Evolutionary conservation across 2,888 invertebrate genomes (phyloP).

Genomic region (Slavum lentiscoides): DNA sequence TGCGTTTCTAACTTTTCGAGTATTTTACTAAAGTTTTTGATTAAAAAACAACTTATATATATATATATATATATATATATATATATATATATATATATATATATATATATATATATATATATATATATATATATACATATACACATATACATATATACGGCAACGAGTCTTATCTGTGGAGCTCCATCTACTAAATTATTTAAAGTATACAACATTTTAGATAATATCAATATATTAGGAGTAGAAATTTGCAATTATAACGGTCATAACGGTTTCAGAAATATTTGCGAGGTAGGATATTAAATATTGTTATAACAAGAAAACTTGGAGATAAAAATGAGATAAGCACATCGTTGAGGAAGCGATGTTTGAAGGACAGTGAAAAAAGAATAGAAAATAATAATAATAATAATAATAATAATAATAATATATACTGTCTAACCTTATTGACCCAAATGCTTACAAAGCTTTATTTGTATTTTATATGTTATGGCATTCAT

Average conservation of each 20-base stretch:
- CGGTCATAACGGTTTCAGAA: background rate
- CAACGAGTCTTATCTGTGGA: background rate
- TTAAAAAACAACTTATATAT: background rate
- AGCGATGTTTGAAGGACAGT: conserved; percentile 9
- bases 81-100: no score
- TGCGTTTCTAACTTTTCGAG: background rate
- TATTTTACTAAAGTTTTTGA: background rate
- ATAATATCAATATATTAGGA: conserved; percentile 2
- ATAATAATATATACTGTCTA: background rate
- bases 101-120: no score
- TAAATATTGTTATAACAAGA: background rate
- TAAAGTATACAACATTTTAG: background rate
- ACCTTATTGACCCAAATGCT: conserved; percentile 18
- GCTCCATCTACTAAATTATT: background rate
- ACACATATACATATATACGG: no score
- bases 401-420: background rate
- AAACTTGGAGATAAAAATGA: background rate
- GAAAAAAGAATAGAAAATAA: conserved; percentile 4
- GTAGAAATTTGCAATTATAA: background rate
- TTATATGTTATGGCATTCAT: conserved; percentile 19
- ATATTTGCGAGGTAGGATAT: background rate
- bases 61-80: no score
- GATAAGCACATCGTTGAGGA: background rate
- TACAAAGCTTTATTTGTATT: background rate
- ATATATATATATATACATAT: no score